phyloP scores from a whole-genome alignment of 2,888 invertebrate species.

The Zaprionus bogoriensis region DNA sequence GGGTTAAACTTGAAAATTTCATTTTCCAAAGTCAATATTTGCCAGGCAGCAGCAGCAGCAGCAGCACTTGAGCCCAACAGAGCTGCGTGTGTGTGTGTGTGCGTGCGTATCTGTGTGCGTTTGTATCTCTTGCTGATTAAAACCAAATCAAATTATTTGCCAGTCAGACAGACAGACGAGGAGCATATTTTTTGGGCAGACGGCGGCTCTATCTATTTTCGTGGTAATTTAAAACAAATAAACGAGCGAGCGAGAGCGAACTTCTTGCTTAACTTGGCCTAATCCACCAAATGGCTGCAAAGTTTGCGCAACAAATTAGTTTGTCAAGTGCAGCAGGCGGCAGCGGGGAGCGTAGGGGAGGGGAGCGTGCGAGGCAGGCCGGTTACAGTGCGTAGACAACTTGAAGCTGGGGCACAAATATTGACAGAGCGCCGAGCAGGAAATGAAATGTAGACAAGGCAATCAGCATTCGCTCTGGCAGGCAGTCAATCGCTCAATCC shows the following conservation, averaged over 20 bases:
- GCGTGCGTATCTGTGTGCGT: constrained; percentile 26
- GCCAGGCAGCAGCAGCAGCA: constrained; percentile 33
- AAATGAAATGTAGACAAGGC: constrained; percentile 67
- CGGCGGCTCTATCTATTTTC: constrained; percentile 78
- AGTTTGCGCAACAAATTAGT: constrained; percentile 74
- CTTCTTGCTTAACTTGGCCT: constrained; percentile 51
- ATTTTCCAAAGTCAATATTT: constrained; percentile 80
- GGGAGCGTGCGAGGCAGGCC: neutral
- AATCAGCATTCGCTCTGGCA: constrained; percentile 29
- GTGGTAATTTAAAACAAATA: constrained; percentile 80
- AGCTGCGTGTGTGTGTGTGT: constrained; percentile 34
- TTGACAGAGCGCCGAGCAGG: constrained; percentile 67
- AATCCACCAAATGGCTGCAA: constrained; percentile 55
- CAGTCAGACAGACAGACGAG: constrained; percentile 46
- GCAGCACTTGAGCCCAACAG: constrained; percentile 52
- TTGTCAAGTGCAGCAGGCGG: constrained; percentile 66
- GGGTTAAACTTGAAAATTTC: constrained; percentile 79
- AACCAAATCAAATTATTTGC: constrained; percentile 83
- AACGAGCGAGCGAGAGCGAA: constrained; percentile 47
- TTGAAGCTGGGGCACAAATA: constrained; percentile 58
- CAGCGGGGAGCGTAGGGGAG: neutral
- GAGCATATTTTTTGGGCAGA: constrained; percentile 24
- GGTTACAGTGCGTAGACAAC: constrained; percentile 27
- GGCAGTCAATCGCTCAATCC: constrained; percentile 8
- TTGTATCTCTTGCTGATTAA: constrained; percentile 78